A percentile compares a stretch with the other conserved stretches of the same genome.
Evolutionary conservation across 2,113 vertebrate genomes (phyloP).

Genomic region (Noturus placidus): DNA sequence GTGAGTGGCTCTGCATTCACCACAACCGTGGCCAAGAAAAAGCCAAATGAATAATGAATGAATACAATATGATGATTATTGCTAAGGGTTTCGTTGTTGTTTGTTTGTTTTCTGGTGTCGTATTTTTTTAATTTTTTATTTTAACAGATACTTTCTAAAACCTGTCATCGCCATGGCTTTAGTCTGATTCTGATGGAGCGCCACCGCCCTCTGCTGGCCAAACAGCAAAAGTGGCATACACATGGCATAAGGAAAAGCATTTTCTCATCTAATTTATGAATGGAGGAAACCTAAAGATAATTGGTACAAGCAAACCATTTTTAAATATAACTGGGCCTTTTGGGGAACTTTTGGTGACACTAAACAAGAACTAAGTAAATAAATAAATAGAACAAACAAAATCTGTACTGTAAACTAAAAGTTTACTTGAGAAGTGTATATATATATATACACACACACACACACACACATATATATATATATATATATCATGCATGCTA

Average conservation of each 20-base stretch:
- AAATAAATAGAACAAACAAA: neutral
- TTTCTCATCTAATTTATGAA: neutral
- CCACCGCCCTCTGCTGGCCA: constrained; percentile 34
- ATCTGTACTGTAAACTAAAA: neutral
- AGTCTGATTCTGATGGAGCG: neutral
- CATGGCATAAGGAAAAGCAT: neutral
- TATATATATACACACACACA: too few species aligned
- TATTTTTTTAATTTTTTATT: too few species aligned
- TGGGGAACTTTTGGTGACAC: too few species aligned
- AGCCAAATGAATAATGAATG: neutral
- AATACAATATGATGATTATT: neutral
- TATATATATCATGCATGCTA: neutral
- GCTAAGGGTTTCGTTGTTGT: neutral
- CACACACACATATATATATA: too few species aligned
- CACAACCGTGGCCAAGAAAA: neutral
- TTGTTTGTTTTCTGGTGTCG: neutral
- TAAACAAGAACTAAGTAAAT: neutral
- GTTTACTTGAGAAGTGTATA: neutral
- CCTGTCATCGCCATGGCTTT: neutral
- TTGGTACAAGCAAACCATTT: neutral
- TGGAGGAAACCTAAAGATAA: neutral
- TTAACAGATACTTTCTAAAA: neutral
- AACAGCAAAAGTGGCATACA: neutral
- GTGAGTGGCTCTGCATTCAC: neutral
- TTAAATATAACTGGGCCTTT: neutral